Percentiles rank a stretch among this genome's conserved stretches.
phyloP scores from a whole-genome alignment of 2,797 vertebrate genomes.

The Enteromius paludinosus region DNA sequence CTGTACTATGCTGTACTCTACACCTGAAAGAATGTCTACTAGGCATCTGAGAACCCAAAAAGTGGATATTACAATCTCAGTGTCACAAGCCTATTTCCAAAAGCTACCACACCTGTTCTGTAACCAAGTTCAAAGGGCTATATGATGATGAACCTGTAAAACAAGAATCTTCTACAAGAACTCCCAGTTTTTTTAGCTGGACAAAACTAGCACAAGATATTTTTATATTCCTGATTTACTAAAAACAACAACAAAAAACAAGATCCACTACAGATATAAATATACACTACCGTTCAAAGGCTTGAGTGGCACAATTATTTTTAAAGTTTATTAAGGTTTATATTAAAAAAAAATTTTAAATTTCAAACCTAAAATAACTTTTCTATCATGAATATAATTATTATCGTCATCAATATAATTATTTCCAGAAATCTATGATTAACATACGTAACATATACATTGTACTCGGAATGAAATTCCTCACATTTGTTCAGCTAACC shows the following conservation, averaged over 20 bases:
- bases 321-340: no score
- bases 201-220: background rate
- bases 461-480: constrained; percentile 70
- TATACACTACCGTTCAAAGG: background rate
- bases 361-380: no score
- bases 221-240: background rate
- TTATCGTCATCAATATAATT: background rate
- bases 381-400: background rate
- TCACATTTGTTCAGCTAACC: constrained; percentile 77
- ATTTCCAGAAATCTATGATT: background rate
- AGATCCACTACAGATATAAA: background rate
- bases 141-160: background rate
- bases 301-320: background rate
- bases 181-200: background rate
- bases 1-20: constrained; percentile 7
- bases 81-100: background rate
- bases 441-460: background rate
- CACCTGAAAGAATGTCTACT: constrained; percentile 5
- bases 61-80: background rate
- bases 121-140: background rate
- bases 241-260: background rate
- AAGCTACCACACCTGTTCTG: background rate
- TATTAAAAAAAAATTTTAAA: no score
- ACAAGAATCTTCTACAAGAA: background rate
- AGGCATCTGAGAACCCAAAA: constrained; percentile 1